These are phyloP conservation scores for Ormyrus rosae DNA, from an alignment of 2,888 invertebrate genomes.

Conservation along the genomic window DNA sequence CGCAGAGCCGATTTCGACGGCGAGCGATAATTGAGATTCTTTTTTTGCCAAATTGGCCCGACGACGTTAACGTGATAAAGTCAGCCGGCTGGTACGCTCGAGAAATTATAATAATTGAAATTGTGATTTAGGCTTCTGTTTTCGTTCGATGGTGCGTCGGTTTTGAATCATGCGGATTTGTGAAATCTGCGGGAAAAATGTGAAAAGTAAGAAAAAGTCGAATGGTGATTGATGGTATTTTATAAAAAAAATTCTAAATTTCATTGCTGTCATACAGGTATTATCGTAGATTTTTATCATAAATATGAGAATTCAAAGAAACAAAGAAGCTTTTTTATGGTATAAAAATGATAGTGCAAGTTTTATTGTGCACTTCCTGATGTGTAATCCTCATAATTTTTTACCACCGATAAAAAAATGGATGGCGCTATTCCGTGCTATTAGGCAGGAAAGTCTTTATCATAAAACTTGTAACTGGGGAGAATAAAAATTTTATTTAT, in stretches of 20 bases:
- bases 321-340: no score
- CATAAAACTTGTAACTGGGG: background rate
- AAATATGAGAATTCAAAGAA: no score
- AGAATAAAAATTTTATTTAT: background rate
- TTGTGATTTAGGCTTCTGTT: background rate
- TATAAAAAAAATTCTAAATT: no score
- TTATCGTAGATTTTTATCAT: no score
- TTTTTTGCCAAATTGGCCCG: background rate
- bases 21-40: constrained; percentile 7
- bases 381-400: background rate
- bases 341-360: background rate
- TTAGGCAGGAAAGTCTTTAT: background rate
- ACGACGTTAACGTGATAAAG: background rate
- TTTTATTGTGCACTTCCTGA: background rate
- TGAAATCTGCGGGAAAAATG: no score
- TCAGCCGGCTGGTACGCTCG: no score
- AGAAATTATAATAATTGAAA: no score
- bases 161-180: no score
- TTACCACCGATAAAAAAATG: background rate
- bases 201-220: no score
- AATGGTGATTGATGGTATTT: no score
- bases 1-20: background rate
- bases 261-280: no score
- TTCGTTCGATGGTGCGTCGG: no score
- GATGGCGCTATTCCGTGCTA: background rate